Evolutionary conservation across 1,140 invertebrate genomes (phyloP).

Genomic region (Drosophila elegans): DNA sequence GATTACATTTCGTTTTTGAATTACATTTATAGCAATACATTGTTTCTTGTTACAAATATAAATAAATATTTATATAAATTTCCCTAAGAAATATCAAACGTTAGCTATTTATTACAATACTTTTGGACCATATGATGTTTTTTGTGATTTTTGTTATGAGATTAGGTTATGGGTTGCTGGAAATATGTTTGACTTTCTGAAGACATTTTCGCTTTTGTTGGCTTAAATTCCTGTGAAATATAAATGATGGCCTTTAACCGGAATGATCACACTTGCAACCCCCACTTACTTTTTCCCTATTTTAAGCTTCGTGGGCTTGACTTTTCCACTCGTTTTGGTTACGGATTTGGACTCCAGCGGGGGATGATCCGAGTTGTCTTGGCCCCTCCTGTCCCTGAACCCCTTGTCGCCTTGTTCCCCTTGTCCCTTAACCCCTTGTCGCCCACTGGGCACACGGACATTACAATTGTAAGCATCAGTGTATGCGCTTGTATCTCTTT

Average conservation of each 20-base stretch:
- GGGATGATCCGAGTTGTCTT: slow-evolving; percentile 34
- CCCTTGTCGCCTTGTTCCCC: background rate
- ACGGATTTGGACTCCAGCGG: slow-evolving; percentile 10
- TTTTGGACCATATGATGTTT: no score
- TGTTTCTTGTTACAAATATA: no score
- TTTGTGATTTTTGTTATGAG: no score
- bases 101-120: no score
- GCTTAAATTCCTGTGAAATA: no score
- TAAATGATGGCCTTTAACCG: background rate
- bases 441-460: slow-evolving; percentile 29
- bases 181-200: no score
- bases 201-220: no score
- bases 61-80: no score
- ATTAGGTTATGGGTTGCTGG: no score
- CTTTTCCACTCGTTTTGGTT: slow-evolving; percentile 23
- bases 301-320: slow-evolving; percentile 6
- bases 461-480: slow-evolving; percentile 58
- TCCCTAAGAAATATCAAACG: no score
- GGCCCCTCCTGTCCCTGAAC: background rate
- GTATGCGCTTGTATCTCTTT: slow-evolving; percentile 41
- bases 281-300: background rate
- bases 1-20: no score
- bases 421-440: slow-evolving; percentile 6
- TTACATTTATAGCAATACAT: no score
- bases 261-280: background rate